phyloP scores from a whole-genome alignment of 1,140 invertebrate species.

The Tetraneura akinire region DNA sequence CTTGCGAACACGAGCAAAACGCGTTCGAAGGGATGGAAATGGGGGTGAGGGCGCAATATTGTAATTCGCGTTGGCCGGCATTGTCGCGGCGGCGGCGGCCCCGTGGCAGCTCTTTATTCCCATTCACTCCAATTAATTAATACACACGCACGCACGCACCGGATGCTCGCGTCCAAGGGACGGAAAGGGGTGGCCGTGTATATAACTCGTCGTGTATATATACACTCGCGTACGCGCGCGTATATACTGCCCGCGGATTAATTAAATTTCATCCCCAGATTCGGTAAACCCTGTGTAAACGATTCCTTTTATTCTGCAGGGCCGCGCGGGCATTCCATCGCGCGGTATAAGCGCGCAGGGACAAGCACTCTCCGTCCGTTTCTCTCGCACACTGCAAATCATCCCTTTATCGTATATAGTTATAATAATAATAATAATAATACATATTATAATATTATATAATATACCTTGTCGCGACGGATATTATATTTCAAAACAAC shows the following conservation, averaged over 20 bases:
- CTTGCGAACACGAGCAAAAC: too few species aligned
- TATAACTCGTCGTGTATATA: not conserved
- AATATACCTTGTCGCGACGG: not conserved
- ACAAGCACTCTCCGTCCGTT: not conserved
- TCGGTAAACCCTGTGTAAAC: constrained; percentile 35
- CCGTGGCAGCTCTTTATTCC: constrained; percentile 9
- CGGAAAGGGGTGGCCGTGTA: not conserved
- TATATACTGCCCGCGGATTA: constrained; percentile 18
- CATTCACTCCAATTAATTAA: constrained; percentile 46
- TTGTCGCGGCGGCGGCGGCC: constrained; percentile 4
- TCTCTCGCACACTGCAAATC: not conserved
- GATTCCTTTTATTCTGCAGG: constrained; percentile 42
- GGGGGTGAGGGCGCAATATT: constrained; percentile 12
- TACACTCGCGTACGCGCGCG: not conserved
- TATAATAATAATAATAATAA: too few species aligned
- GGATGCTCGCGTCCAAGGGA: not conserved
- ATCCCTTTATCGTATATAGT: not conserved
- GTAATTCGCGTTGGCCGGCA: constrained; percentile 34
- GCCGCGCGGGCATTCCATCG: constrained; percentile 32
- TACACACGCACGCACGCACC: constrained; percentile 17
- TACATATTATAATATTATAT: too few species aligned
- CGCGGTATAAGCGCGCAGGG: not conserved
- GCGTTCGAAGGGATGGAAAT: not conserved
- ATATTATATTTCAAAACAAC: constrained; percentile 48
- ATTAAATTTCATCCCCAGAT: constrained; percentile 46